A percentile compares a stretch with the other conserved stretches of the same genome.
These are phyloP conservation scores for Macrocentrus cingulum DNA, from an alignment of 1,140 invertebrate genomes.

Conservation along the genomic window DNA sequence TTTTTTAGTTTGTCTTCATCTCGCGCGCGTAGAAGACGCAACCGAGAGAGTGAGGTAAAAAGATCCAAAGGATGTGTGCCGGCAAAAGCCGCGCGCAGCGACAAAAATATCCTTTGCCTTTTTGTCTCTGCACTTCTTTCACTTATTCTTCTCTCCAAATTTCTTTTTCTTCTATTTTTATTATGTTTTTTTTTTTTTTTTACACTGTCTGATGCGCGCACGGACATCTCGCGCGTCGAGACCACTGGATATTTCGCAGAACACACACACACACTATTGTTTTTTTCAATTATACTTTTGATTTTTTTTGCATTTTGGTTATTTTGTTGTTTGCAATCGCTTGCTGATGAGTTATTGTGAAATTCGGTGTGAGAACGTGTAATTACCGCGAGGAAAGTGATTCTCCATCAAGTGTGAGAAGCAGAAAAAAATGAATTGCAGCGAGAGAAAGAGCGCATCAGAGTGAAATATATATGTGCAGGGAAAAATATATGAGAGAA, in stretches of 20 bases:
- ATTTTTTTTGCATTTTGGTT: not conserved
- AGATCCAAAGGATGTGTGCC: no score
- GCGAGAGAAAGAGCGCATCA: constrained; percentile 15
- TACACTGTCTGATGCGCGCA: constrained; percentile 16
- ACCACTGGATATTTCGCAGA: not conserved
- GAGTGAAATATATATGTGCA: constrained; percentile 6
- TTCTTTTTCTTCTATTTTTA: not conserved
- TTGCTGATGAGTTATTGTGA: constrained; percentile 44
- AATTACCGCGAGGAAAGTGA: constrained; percentile 56
- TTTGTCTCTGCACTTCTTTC: not conserved
- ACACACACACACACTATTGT: not conserved
- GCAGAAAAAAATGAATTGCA: constrained; percentile 10
- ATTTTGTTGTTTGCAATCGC: no score
- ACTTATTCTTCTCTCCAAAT: not conserved
- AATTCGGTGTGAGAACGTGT: constrained; percentile 42
- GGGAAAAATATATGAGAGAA: constrained; percentile 10
- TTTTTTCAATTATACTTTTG: not conserved
- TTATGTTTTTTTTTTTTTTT: constrained; percentile 6
- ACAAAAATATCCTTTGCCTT: not conserved
- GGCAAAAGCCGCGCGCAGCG: no score
- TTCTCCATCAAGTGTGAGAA: constrained; percentile 31
- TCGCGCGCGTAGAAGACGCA: no score
- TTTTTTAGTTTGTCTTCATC: no score
- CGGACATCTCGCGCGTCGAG: constrained; percentile 20
- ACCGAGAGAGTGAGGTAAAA: no score